A percentile compares a stretch with the other conserved stretches of the same genome.
Evolutionary conservation across 2,888 invertebrate genomes (phyloP).

Genomic region (Cosmopolites sordidus): DNA sequence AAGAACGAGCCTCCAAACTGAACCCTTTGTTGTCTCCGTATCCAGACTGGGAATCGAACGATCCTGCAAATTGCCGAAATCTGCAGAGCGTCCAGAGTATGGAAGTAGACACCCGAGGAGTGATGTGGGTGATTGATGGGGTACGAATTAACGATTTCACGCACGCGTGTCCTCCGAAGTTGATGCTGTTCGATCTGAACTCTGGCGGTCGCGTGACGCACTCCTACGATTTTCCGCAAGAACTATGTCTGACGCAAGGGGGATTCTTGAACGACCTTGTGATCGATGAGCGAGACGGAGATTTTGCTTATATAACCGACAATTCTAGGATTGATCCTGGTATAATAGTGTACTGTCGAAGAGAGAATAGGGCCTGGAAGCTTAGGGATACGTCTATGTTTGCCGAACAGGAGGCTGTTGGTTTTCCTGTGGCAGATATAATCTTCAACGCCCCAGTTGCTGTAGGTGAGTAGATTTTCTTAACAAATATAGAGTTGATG

Average conservation of each 20-base stretch:
- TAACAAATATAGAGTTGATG: no score
- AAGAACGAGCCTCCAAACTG: conserved; percentile 44
- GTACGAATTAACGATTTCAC: conserved; percentile 59
- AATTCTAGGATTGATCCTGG: conserved; percentile 66
- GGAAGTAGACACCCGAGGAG: conserved; percentile 66
- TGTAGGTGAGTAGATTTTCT: conserved; percentile 20
- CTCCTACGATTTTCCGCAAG: conserved; percentile 57
- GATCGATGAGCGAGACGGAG: conserved; percentile 62
- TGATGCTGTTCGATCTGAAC: conserved; percentile 64
- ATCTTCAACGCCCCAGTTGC: conserved; percentile 11
- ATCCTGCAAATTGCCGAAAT: conserved; percentile 54
- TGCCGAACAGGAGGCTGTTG: conserved; percentile 56
- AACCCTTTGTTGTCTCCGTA: conserved; percentile 60
- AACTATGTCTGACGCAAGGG: conserved; percentile 54
- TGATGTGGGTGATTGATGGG: conserved; percentile 68
- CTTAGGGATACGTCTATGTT: conserved; percentile 64
- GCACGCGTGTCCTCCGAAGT: conserved; percentile 62
- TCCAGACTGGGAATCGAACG: conserved; percentile 66
- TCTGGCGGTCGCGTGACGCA: conserved; percentile 54
- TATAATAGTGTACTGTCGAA: conserved; percentile 64
- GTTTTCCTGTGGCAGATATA: conserved; percentile 9
- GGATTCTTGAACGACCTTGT: conserved; percentile 68
- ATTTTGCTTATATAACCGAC: conserved; percentile 70
- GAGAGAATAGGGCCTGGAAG: conserved; percentile 65
- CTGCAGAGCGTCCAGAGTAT: conserved; percentile 70